Percentiles rank a stretch among this genome's conserved stretches.
Evolutionary conservation across 2,888 invertebrate species (phyloP).

Genomic region (Drosophila lutescens): DNA sequence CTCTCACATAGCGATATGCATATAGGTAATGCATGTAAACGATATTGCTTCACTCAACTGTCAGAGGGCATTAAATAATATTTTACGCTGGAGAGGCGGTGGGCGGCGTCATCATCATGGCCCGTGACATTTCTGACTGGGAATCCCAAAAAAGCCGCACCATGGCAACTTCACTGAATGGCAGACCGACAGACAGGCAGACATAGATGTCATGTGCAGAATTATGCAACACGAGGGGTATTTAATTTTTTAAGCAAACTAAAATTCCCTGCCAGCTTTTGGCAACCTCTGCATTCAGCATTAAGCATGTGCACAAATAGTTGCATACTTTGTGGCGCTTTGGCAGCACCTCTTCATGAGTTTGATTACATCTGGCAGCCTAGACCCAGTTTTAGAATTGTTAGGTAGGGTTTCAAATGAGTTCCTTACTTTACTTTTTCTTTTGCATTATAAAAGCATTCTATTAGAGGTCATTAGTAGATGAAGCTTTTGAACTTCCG

Average conservation of each 20-base stretch:
- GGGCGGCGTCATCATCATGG: slow-evolving; percentile 45
- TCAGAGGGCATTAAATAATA: slow-evolving; percentile 77
- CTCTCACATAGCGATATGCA: slow-evolving; percentile 4
- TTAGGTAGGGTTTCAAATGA: not conserved
- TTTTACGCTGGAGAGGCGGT: slow-evolving; percentile 52
- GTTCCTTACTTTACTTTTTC: not conserved
- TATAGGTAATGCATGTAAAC: slow-evolving; percentile 74
- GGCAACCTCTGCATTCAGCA: slow-evolving; percentile 36
- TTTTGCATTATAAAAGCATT: not conserved
- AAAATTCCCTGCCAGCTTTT: slow-evolving; percentile 17
- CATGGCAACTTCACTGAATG: slow-evolving; percentile 26
- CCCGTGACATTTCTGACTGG: slow-evolving; percentile 74
- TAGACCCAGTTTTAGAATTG: slow-evolving; percentile 27
- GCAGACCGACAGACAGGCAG: slow-evolving; percentile 13
- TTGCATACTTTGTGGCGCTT: slow-evolving; percentile 19
- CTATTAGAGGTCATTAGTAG: not conserved
- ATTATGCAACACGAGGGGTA: slow-evolving; percentile 52
- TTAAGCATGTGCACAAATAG: slow-evolving; percentile 47
- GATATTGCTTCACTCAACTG: slow-evolving; percentile 77
- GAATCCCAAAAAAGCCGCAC: slow-evolving; percentile 24
- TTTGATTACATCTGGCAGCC: slow-evolving; percentile 25
- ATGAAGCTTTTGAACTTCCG: not conserved
- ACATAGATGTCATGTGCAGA: slow-evolving; percentile 54
- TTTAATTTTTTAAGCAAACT: slow-evolving; percentile 64
- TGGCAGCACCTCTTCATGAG: slow-evolving; percentile 7